Evolutionary conservation across 1,140 invertebrate species (phyloP).

Genomic region (Oreohelix idahoensis): DNA sequence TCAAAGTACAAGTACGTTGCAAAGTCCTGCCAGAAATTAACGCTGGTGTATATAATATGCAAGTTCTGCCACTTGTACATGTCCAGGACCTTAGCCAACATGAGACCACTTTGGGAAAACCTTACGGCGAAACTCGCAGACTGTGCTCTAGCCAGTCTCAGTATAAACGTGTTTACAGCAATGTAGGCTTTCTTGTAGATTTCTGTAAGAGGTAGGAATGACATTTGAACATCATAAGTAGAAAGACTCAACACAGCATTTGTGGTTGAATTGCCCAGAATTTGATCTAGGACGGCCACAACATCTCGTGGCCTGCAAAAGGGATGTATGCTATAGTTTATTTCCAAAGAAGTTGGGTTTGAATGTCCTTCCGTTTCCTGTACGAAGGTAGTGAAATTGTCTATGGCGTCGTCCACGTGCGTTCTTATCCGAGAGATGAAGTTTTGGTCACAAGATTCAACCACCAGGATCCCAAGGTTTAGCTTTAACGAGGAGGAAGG

Average conservation of each 20-base stretch:
- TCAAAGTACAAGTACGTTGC: constrained; percentile 6
- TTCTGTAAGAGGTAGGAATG: constrained; percentile 13
- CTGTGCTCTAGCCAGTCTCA: too few species aligned
- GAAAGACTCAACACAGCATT: constrained; percentile 2
- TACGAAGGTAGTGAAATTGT: neutral
- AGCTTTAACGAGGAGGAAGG: neutral
- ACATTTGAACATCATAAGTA: constrained; percentile 13
- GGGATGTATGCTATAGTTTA: neutral
- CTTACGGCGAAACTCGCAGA: neutral
- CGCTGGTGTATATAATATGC: neutral
- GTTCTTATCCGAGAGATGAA: neutral
- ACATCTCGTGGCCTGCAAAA: neutral
- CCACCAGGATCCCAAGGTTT: constrained; percentile 36
- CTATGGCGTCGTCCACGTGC: neutral
- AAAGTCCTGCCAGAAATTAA: constrained; percentile 1
- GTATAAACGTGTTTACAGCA: neutral
- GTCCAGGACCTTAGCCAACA: constrained; percentile 32
- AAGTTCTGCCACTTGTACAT: constrained; percentile 24
- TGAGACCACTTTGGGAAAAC: neutral
- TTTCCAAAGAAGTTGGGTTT: neutral
- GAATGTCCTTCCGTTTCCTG: neutral
- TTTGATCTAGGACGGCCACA: neutral
- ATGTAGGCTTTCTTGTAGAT: constrained; percentile 35
- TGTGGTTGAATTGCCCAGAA: neutral
- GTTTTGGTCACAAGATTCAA: neutral